A percentile compares a stretch with the other conserved stretches of the same genome.
Evolutionary conservation across 2,113 vertebrate species (phyloP).

Genomic region (Archocentrus centrarchus): DNA sequence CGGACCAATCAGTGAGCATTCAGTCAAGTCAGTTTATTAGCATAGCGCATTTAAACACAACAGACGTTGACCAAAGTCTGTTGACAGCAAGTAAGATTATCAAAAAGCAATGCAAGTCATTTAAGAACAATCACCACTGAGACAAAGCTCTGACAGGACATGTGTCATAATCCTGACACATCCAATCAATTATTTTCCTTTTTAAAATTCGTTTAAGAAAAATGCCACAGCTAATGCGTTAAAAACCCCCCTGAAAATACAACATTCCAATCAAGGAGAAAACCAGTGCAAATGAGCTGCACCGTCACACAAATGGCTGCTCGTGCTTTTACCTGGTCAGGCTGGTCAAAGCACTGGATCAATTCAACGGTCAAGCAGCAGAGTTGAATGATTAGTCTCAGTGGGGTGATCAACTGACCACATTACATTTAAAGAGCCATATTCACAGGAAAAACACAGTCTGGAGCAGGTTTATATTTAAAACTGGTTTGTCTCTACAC

Average conservation of each 20-base stretch:
- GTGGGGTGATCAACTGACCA: conserved; percentile 9
- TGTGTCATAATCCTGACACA: not conserved
- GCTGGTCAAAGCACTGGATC: conserved; percentile 14
- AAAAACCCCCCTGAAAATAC: not conserved
- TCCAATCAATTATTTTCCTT: too few relatives aligned
- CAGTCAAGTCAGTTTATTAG: not conserved
- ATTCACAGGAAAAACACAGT: not conserved
- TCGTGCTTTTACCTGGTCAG: conserved; percentile 5
- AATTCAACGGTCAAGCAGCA: conserved; percentile 19
- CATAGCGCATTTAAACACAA: not conserved
- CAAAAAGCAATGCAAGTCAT: not conserved
- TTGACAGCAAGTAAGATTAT: not conserved
- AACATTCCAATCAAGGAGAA: not conserved
- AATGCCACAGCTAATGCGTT: not conserved
- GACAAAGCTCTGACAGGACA: not conserved
- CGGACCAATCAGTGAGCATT: conserved; percentile 49
- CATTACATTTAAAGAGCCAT: conserved; percentile 10
- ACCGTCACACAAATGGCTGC: not conserved
- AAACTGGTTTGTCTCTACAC: not conserved
- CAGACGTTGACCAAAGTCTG: not conserved
- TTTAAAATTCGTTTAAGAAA: not conserved
- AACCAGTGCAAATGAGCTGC: conserved; percentile 4
- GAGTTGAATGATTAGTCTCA: conserved; percentile 11
- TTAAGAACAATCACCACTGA: not conserved
- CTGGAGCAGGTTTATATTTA: not conserved